phyloP scores from a whole-genome alignment of 2,113 vertebrate genomes.

The Lepisosteus oculatus region DNA sequence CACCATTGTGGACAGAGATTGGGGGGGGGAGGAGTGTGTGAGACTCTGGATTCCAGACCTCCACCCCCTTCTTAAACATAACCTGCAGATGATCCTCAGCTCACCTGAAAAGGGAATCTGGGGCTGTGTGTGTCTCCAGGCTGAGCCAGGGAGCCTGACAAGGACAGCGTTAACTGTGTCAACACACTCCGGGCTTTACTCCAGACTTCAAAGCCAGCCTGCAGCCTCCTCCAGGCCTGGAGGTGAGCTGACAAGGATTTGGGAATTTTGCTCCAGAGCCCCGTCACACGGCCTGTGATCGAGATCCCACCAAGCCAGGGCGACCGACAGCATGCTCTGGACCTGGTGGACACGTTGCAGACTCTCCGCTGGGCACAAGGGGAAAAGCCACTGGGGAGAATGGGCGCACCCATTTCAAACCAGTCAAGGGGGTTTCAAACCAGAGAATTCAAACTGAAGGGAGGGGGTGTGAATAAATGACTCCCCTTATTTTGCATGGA shows the following conservation, averaged over 20 bases:
- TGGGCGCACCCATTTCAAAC: too few species aligned
- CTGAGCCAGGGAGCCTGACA: slow-evolving; percentile 48
- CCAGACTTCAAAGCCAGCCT: slow-evolving; percentile 42
- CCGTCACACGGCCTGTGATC: too few species aligned
- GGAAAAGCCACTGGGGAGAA: too few species aligned
- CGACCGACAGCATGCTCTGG: slow-evolving; percentile 35
- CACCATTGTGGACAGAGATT: background rate
- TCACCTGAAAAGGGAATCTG: slow-evolving; percentile 45
- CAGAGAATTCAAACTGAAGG: too few species aligned
- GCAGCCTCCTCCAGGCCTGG: too few species aligned
- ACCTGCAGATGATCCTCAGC: slow-evolving; percentile 63
- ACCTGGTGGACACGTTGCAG: too few species aligned
- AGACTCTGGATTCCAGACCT: slow-evolving; percentile 42
- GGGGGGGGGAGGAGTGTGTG: background rate
- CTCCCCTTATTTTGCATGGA: too few species aligned
- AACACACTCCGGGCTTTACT: slow-evolving; percentile 29
- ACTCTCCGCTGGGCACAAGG: too few species aligned
- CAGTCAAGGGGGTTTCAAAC: too few species aligned
- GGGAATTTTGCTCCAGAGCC: too few species aligned
- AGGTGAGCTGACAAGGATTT: too few species aligned
- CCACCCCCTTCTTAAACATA: slow-evolving; percentile 80
- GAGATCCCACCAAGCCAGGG: slow-evolving; percentile 32
- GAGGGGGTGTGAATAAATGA: too few species aligned
- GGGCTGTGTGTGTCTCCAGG: slow-evolving; percentile 50
- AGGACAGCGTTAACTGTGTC: slow-evolving; percentile 41